Conservation (phyloP, 2,888 invertebrate genomes). For the Tenthredo livida region DNA sequence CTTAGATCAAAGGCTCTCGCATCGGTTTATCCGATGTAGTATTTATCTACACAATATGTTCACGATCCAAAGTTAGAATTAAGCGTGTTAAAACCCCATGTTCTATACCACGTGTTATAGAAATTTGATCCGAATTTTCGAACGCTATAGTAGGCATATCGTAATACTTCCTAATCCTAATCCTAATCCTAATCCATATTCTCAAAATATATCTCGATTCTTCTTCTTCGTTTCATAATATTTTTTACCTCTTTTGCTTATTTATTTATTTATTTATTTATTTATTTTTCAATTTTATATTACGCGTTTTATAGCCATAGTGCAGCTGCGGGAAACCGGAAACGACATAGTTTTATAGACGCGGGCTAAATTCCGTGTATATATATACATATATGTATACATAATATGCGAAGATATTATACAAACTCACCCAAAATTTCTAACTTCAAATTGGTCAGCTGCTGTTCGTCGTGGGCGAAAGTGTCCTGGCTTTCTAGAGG, state of each 20-base stretch:
- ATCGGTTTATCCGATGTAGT: neutral
- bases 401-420: conserved; percentile 64
- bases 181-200: neutral
- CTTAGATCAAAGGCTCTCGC: neutral
- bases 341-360: neutral
- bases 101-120: too few species aligned
- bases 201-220: neutral
- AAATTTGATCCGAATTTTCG: neutral
- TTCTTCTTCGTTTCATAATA: neutral
- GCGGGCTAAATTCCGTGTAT: neutral
- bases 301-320: neutral
- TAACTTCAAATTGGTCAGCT: conserved; percentile 87
- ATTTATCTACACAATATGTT: neutral
- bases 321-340: neutral
- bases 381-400: too few species aligned
- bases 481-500: conserved; percentile 88
- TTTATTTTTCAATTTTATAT: neutral
- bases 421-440: conserved; percentile 83
- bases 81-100: neutral
- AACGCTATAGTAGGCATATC: neutral
- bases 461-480: conserved; percentile 84
- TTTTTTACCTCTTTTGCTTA: neutral
- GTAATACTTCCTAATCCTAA: neutral
- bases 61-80: neutral
- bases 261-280: neutral